Base-by-base conservation (phyloP, 2,113 vertebrate genomes). In the Ranitomeya imitator region DNA sequence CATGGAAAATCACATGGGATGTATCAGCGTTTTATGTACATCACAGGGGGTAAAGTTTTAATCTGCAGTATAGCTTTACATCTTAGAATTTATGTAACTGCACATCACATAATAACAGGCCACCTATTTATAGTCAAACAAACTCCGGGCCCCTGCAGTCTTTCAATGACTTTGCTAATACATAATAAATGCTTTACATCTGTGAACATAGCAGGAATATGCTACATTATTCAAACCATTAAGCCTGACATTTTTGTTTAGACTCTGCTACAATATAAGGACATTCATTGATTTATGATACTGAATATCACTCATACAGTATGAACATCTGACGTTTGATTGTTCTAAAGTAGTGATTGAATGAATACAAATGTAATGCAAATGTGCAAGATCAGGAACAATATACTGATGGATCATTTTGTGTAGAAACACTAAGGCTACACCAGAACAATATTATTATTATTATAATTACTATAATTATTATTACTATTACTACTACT, bases 121-220 rank as follows among this genome's bases (percentile, higher is more conserved):
- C 65, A 67, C 61, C 81, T 83, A 67, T 83, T 83, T 83, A 65
- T 83, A 65, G 80, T 83, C 81, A 83, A 83, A 67, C 63, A 69
- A 83, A 69, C 63, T 67, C 63, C 37, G 16, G 45, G 61, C 81
- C 31, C 81, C 81, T 54, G 57, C 81, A n/a, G 81, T 52, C 81
- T 69, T 69, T 83, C 81, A 83, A 67, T 83, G 81, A 83, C 81
- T 83, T 83, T 83, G 81, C 81, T 83, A 83, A 83, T 83, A 83
- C 45, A 83, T 83, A 83, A 83, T 83, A 83, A 83, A 83, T 83
- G 81, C 59, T 83, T 83, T 83, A 83, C 81, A 83, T 83, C 81
- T 83, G 81, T 83, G 81, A 83, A 67, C 81, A 83, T 83, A 83
- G 81, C 81, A 83, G 81, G 81, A 83, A 83, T 21, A 69, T 63